A percentile compares a stretch with the other conserved stretches of the same genome.
Evolutionary conservation across 2,888 invertebrate genomes (phyloP).

Genomic region (Yponomeuta sedellus): DNA sequence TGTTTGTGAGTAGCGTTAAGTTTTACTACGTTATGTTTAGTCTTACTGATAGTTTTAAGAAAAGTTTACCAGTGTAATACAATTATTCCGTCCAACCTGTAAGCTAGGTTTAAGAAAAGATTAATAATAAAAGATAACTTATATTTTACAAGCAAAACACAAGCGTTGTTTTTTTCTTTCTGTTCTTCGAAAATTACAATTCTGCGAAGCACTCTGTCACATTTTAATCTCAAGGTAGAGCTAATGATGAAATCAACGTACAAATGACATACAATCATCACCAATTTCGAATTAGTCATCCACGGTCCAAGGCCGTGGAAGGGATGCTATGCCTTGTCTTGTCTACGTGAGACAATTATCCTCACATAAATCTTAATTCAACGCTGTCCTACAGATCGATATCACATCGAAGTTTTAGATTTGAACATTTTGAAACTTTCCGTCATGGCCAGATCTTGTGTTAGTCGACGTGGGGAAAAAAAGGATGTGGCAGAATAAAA

Average conservation of each 20-base stretch:
- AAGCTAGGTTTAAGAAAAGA: constrained; percentile 17
- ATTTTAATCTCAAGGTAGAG: constrained; percentile 17
- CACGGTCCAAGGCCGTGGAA: constrained; percentile 47
- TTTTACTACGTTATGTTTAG: constrained; percentile 1
- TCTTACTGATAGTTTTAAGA: neutral
- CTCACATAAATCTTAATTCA: constrained; percentile 14
- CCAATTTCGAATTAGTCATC: constrained; percentile 43
- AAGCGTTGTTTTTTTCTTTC: neutral
- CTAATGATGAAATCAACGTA: constrained; percentile 29
- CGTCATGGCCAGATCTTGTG: too few species aligned
- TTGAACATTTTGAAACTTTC: neutral
- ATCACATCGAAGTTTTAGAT: neutral
- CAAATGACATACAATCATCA: constrained; percentile 42
- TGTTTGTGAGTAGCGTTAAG: neutral
- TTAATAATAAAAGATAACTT: constrained; percentile 14
- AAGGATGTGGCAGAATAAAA: too few species aligned
- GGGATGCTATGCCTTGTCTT: constrained; percentile 34
- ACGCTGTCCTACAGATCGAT: constrained; percentile 6
- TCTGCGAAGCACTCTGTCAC: constrained; percentile 6
- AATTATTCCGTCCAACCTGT: constrained; percentile 19
- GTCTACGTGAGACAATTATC: constrained; percentile 51
- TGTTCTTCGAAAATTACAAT: neutral
- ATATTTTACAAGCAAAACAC: neutral
- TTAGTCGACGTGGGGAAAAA: too few species aligned
- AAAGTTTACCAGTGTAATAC: constrained; percentile 14